Evolutionary conservation across 1,140 invertebrate species (phyloP).

Genomic region (Ceratosolen fusciceps): DNA sequence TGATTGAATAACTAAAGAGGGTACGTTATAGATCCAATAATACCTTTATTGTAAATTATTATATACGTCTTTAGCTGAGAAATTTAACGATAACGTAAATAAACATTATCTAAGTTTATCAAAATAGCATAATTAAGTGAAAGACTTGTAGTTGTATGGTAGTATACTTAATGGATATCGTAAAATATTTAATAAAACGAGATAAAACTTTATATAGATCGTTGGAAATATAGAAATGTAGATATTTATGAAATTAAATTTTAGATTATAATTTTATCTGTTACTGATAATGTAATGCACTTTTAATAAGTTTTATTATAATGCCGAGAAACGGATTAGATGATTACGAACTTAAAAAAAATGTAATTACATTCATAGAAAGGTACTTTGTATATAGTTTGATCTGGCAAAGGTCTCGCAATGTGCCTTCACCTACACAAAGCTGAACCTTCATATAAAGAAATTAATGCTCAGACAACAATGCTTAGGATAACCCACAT

Average conservation of each 20-base stretch:
- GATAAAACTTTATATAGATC: neutral
- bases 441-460: too few species aligned
- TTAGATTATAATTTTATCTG: neutral
- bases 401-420: too few species aligned
- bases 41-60: neutral
- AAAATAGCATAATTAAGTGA: slow-evolving; percentile 8
- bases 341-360: too few species aligned
- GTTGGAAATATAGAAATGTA: neutral
- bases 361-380: too few species aligned
- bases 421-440: too few species aligned
- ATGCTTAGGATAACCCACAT: neutral
- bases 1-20: neutral
- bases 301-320: neutral
- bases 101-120: slow-evolving; percentile 12
- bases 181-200: slow-evolving; percentile 9
- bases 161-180: neutral
- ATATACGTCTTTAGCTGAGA: neutral
- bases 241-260: neutral
- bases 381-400: too few species aligned
- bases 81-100: neutral
- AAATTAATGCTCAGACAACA: too few species aligned
- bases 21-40: neutral
- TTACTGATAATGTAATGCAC: neutral
- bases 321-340: neutral
- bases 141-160: neutral